Base-by-base conservation (phyloP, 2,888 invertebrate genomes). In the Caenorhabditis sulstoni region DNA sequence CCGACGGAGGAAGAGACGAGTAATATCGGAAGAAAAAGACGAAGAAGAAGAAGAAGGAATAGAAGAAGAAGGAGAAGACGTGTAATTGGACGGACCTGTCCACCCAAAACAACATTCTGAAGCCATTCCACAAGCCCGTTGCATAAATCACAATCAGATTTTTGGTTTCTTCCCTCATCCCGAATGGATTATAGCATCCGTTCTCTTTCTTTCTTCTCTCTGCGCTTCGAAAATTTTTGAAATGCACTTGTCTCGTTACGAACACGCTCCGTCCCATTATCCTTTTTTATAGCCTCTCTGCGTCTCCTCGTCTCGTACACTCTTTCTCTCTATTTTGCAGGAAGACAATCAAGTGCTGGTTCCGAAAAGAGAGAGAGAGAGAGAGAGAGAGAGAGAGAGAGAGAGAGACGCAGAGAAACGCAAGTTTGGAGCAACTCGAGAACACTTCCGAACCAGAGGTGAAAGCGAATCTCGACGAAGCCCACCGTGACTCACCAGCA, bases 401-500 rank as follows among this genome's bases (percentile, higher is more conserved):
- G 16, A 1, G 29, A 47, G 49, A 61, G 49, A 37, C 29, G 23
- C 59, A 59, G 59, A 45, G 23, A 59, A 11, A n/a, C 29, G 23
- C 3, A n/a, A n/a, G n/a, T n/a, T n/a, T n/a, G n/a, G n/a, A n/a
- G n/a, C n/a, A n/a, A n/a, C n/a, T n/a, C n/a, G n/a, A n/a, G n/a
- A n/a, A n/a, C n/a, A n/a, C n/a, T n/a, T n/a, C n/a, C n/a, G n/a
- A n/a, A n/a, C n/a, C n/a, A n/a, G n/a, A n/a, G n/a, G n/a, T n/a
- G n/a, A n/a, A n/a, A n/a, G n/a, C n/a, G n/a, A n/a, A n/a, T n/a
- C n/a, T n/a, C n/a, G n/a, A n/a, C n/a, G n/a, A n/a, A n/a, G n/a
- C n/a, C n/a, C n/a, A n/a, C n/a, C n/a, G 14, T 12, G 44, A 71
- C 71, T 71, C 20, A 71, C 71, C 71, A 64, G 35, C 71, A 71